phyloP scores from a whole-genome alignment of 2,888 invertebrate species.

The Drosophila eohydei region DNA sequence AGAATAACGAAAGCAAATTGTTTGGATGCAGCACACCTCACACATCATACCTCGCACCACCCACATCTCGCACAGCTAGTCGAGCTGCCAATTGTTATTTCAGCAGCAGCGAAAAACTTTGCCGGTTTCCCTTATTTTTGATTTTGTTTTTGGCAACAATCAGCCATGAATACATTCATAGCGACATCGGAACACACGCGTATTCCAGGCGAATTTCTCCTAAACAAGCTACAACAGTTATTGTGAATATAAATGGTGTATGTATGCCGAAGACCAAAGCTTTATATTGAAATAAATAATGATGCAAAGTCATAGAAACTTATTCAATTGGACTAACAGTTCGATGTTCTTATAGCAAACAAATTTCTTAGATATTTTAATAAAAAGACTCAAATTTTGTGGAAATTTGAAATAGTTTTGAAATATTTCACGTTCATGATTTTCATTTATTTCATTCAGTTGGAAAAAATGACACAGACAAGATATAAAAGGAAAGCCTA shows the following conservation, averaged over 20 bases:
- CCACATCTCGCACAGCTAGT: neutral
- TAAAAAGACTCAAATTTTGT: too few relatives aligned
- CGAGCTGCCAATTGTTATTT: slow-evolving; percentile 34
- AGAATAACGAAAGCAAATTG: slow-evolving; percentile 49
- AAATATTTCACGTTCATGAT: too few relatives aligned
- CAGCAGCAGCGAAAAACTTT: slow-evolving; percentile 6
- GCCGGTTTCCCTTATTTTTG: slow-evolving; percentile 13
- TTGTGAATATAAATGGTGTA: neutral
- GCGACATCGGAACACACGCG: neutral
- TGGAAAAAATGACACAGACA: too few relatives aligned
- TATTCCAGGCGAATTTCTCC: too few relatives aligned
- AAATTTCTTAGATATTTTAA: too few relatives aligned
- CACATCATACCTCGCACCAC: neutral
- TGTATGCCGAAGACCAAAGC: neutral
- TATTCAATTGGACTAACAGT: neutral
- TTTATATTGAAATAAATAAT: neutral
- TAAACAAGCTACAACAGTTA: neutral
- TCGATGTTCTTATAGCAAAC: too few relatives aligned
- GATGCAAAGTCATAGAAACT: neutral
- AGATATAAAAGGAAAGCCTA: too few relatives aligned
- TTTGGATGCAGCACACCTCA: slow-evolving; percentile 20
- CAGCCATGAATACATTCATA: slow-evolving; percentile 8
- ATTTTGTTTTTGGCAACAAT: slow-evolving; percentile 17
- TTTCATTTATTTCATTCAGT: too few relatives aligned
- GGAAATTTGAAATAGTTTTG: too few relatives aligned